A percentile compares a stretch with the other conserved stretches of the same genome.
phyloP scores from a whole-genome alignment of 2,113 vertebrate genomes.

The Proterorhinus semilunaris region DNA sequence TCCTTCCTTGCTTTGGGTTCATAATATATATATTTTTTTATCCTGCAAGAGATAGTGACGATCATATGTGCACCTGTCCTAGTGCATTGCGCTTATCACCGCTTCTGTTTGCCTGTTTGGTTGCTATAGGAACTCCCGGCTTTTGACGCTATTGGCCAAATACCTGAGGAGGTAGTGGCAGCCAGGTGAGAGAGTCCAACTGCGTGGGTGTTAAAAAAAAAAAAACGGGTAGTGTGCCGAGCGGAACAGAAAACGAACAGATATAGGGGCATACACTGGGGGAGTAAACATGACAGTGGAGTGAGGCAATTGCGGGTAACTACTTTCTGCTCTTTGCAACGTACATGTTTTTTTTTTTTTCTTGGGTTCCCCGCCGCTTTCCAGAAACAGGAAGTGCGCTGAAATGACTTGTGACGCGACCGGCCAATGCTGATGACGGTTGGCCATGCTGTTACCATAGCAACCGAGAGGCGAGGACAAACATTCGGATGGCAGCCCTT shows the following conservation, averaged over 20 bases:
- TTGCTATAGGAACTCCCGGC: constrained; percentile 61
- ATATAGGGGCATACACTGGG: constrained; percentile 12
- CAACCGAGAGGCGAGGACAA: constrained; percentile 51
- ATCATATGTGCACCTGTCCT: constrained; percentile 1
- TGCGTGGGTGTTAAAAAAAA: constrained; percentile 26
- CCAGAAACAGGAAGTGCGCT: constrained; percentile 73
- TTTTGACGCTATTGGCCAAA: constrained; percentile 32
- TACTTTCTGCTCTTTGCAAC: too few species aligned
- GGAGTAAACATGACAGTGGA: constrained; percentile 30
- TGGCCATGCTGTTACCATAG: constrained; percentile 49
- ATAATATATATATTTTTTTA: neutral
- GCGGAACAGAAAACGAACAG: constrained; percentile 37
- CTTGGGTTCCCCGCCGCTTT: constrained; percentile 24
- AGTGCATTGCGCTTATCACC: constrained; percentile 41
- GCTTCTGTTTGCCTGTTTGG: constrained; percentile 74
- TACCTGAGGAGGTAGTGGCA: constrained; percentile 30
- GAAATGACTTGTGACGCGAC: constrained; percentile 62
- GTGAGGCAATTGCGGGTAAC: too few species aligned
- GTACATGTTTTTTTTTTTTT: neutral
- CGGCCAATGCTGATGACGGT: constrained; percentile 47
- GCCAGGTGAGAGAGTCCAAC: constrained; percentile 49
- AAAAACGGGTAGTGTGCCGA: constrained; percentile 3
- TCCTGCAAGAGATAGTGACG: constrained; percentile 2
- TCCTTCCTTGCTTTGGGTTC: neutral
- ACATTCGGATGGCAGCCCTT: constrained; percentile 54